phyloP scores from a whole-genome alignment of 2,113 vertebrate species.

The Neodontobutis hainanensis region DNA sequence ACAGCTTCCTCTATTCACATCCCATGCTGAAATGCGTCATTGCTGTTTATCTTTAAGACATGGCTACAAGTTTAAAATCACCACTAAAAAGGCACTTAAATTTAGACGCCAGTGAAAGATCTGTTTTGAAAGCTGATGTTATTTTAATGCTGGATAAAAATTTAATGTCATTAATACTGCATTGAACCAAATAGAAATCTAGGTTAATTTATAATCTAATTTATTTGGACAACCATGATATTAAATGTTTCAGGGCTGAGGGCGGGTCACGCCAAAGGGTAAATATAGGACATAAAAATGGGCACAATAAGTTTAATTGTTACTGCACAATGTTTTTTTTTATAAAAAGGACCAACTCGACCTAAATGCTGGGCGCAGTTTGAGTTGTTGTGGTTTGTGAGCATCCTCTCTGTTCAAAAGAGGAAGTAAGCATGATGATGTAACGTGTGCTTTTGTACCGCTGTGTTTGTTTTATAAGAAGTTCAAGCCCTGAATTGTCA shows the following conservation, averaged over 20 bases:
- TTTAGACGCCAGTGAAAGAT: too few species aligned
- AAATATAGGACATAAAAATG: constrained; percentile 18
- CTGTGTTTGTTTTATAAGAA: constrained; percentile 50
- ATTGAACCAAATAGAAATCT: too few species aligned
- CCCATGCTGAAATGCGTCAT: not conserved
- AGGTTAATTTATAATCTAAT: not conserved
- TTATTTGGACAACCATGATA: not conserved
- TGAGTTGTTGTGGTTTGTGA: constrained; percentile 14
- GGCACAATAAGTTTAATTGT: constrained; percentile 44
- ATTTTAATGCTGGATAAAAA: not conserved
- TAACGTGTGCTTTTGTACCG: constrained; percentile 56
- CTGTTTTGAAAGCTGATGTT: not conserved
- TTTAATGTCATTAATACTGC: not conserved
- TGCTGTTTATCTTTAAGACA: constrained; percentile 1
- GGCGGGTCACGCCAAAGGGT: not conserved
- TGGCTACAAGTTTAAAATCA: not conserved
- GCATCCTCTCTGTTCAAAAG: constrained; percentile 11
- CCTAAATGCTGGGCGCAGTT: not conserved
- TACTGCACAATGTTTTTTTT: constrained; percentile 60
- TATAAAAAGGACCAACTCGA: constrained; percentile 59
- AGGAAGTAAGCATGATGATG: constrained; percentile 47
- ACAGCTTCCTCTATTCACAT: constrained; percentile 12
- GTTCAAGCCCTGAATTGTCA: constrained; percentile 25
- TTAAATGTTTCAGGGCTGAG: not conserved
- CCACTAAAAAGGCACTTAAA: not conserved